Percentiles rank a stretch among this genome's conserved stretches.
Evolutionary conservation across 2,113 vertebrate species (phyloP).

Genomic region (Mirza zaza): DNA sequence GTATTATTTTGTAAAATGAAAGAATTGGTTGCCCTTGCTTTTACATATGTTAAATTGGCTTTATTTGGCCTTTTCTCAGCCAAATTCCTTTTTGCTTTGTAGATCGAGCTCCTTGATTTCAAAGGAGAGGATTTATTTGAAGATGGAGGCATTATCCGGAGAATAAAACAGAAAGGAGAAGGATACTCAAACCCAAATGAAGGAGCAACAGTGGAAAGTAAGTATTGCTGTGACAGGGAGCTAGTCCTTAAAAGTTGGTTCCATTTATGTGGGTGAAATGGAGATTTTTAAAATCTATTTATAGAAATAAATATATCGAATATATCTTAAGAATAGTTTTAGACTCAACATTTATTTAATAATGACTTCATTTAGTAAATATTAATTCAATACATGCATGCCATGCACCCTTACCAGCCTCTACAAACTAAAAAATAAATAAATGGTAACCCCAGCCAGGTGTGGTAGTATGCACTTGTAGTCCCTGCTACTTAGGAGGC

Average conservation of each 20-base stretch:
- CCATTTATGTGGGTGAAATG: not conserved
- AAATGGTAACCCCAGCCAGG: not conserved
- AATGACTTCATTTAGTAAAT: slow-evolving; percentile 32
- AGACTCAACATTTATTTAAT: slow-evolving; percentile 29
- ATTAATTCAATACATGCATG: not conserved
- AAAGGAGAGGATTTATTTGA: slow-evolving; percentile 94
- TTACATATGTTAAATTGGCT: slow-evolving; percentile 59
- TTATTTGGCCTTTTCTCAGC: slow-evolving; percentile 65
- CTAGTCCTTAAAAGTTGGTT: not conserved
- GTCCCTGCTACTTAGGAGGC: too few relatives aligned
- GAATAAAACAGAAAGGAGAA: slow-evolving; percentile 95
- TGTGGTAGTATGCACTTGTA: too few relatives aligned
- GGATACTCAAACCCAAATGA: slow-evolving; percentile 95
- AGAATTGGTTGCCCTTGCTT: slow-evolving; percentile 51
- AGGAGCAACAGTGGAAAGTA: slow-evolving; percentile 92
- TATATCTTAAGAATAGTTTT: slow-evolving; percentile 23
- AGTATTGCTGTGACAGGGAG: slow-evolving; percentile 40
- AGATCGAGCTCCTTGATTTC: slow-evolving; percentile 96
- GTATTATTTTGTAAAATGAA: slow-evolving; percentile 69
- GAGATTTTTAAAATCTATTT: not conserved
- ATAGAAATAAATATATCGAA: not conserved
- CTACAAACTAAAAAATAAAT: not conserved
- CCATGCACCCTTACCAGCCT: not conserved
- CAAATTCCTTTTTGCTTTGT: slow-evolving; percentile 57
- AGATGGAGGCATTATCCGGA: slow-evolving; percentile 92